Evolutionary conservation across 2,113 vertebrate genomes (phyloP).

Genomic region (Panthera uncia): DNA sequence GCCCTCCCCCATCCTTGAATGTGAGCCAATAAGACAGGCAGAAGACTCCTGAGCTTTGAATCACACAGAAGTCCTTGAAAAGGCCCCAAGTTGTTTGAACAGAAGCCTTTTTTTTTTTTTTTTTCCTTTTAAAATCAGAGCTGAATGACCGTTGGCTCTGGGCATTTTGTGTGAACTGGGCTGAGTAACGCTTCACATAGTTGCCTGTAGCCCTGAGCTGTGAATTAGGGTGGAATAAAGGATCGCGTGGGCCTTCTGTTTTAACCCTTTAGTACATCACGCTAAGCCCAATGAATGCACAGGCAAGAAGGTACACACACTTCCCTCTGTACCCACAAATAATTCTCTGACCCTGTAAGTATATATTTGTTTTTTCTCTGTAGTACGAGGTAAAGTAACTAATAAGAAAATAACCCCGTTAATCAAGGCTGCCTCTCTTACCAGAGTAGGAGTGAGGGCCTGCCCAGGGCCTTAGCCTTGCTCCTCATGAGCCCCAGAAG

Average conservation of each 20-base stretch:
- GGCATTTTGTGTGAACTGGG: slow-evolving; percentile 53
- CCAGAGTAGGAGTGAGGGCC: not conserved
- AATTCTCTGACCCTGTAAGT: not conserved
- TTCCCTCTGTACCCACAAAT: not conserved
- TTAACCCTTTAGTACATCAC: not conserved
- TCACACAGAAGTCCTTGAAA: slow-evolving; percentile 57
- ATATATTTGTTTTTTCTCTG: not conserved
- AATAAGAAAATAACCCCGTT: not conserved
- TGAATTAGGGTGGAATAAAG: slow-evolving; percentile 60
- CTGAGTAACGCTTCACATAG: slow-evolving; percentile 62
- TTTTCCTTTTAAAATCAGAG: slow-evolving; percentile 29
- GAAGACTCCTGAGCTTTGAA: slow-evolving; percentile 24
- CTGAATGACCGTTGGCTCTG: slow-evolving; percentile 28
- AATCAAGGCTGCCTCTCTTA: not conserved
- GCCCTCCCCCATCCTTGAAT: not conserved
- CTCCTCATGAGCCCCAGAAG: not conserved
- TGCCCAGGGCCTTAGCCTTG: not conserved
- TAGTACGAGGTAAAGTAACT: not conserved
- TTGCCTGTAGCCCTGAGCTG: not conserved
- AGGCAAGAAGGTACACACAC: not conserved
- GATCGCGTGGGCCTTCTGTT: not conserved
- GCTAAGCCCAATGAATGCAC: not conserved
- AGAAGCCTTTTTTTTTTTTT: not conserved
- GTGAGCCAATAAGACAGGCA: not conserved
- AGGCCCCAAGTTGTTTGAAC: slow-evolving; percentile 66